Percentiles rank a stretch among this genome's conserved stretches.
Evolutionary conservation across 2,888 invertebrate species (phyloP).

Genomic region (Ceriagrion tenellum): DNA sequence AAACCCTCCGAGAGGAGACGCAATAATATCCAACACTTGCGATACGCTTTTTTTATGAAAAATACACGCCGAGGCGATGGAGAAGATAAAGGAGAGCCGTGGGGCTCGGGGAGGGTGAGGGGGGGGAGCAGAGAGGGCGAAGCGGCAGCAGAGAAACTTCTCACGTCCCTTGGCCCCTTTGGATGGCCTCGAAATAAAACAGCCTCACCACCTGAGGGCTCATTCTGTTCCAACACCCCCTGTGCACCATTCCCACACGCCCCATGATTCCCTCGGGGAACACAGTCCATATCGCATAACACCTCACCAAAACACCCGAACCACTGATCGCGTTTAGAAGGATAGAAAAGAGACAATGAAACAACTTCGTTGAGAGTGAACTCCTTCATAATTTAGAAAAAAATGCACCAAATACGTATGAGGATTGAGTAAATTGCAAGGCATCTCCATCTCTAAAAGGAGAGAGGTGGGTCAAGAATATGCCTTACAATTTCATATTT

Average conservation of each 20-base stretch:
- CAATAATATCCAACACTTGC: conserved; percentile 41
- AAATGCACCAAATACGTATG: too few species aligned
- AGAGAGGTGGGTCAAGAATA: too few species aligned
- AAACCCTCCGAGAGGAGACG: conserved; percentile 10
- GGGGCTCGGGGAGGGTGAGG: not conserved
- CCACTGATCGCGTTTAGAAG: not conserved
- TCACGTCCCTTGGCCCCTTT: not conserved
- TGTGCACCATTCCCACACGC: not conserved
- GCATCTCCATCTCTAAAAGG: too few species aligned
- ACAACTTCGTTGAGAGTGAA: too few species aligned
- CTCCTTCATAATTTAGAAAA: too few species aligned
- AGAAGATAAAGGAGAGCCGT: too few species aligned
- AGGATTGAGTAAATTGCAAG: too few species aligned
- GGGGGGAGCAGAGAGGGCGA: not conserved
- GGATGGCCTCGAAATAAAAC: conserved; percentile 29
- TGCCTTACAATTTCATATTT: too few species aligned
- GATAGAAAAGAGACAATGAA: not conserved
- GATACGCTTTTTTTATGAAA: conserved; percentile 41
- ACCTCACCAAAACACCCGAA: not conserved
- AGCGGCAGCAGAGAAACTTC: not conserved
- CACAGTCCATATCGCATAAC: not conserved
- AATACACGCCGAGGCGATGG: not conserved
- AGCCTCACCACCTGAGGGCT: not conserved
- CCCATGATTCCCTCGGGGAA: not conserved
- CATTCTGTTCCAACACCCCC: not conserved